Percentiles rank a stretch among this genome's conserved stretches.
Conservation (phyloP, 2,113 vertebrate species). For the Uria aalge region DNA sequence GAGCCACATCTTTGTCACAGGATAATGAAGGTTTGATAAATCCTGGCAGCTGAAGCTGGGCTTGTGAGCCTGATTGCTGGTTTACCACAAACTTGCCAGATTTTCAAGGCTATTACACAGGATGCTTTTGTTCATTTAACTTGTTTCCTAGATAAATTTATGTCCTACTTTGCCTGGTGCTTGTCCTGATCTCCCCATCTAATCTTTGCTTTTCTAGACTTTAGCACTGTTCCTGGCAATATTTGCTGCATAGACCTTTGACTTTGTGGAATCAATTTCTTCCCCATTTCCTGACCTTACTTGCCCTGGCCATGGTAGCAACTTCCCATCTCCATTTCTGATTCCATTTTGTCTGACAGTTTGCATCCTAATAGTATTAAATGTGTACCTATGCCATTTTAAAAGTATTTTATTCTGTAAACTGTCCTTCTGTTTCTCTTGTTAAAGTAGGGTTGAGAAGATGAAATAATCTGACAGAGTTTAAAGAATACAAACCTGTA, state of each 20-base stretch:
- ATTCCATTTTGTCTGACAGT: neutral
- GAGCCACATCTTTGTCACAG: neutral
- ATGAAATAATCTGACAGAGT: neutral
- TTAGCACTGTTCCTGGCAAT: neutral
- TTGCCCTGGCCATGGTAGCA: neutral
- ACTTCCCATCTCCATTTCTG: neutral
- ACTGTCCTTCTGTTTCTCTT: neutral
- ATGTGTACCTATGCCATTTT: neutral
- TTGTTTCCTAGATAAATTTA: neutral
- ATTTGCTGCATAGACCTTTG: neutral
- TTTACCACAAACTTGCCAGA: neutral
- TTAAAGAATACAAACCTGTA: conserved; percentile 8
- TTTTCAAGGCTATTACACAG: neutral
- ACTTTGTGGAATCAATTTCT: conserved; percentile 18
- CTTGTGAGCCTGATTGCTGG: neutral
- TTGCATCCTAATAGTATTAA: neutral
- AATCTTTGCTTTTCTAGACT: neutral
- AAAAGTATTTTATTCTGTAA: conserved; percentile 30
- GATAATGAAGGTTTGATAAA: neutral
- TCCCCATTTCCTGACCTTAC: neutral
- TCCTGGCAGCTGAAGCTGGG: neutral
- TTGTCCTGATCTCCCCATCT: neutral
- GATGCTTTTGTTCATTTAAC: neutral
- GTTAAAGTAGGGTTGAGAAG: neutral
- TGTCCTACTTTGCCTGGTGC: neutral